Evolutionary conservation across 2,113 vertebrate genomes (phyloP), one percentile per base, ranked within the genome.

Genomic region (Melanostigma gelatinosum): DNA sequence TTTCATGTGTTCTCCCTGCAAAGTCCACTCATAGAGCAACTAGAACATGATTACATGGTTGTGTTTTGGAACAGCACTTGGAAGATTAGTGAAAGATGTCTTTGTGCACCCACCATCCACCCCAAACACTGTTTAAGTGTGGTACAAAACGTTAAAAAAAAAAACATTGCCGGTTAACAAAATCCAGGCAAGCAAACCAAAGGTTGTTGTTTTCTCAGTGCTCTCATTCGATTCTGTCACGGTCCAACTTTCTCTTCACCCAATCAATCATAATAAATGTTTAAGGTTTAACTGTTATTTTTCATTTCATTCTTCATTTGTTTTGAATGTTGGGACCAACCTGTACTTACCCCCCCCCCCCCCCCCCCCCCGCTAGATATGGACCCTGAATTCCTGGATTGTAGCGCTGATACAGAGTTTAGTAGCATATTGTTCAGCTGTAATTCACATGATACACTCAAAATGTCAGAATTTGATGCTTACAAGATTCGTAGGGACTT

Each of bases 391-490:
- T 65, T 8, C 15, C 24, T 11, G 38, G 7, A 66, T 66, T 57
- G 16, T 55, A 4, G 29, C 6, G 3, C 46, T 54, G 16, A 36
- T 32, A 5, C 8, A 6, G 20, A 58, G 22, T 38, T 77, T 22
- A 29, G 42, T 8, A 38, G 12, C 74, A 24, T 16, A 24, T 46
- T 55, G 9, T 32, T 72, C 20, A 29, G 27, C 20, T 32, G n/a
- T 12, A 65, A 18, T 50, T 44, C 15, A 18, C 20, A 22, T 15
- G 4, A 38, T 12, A 20, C 34, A 13, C 16, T 67, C 11, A 50
- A 16, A 66, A 66, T 68, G 46, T 63, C 29, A 71, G 40, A n/a
- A 32, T 64, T 44, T 38, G 34, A 63, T 70, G 34, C 32, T 32
- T 12, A 3, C 10, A 20, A 34, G 68, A 36, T 44, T 48, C 10